Evolutionary conservation across 1,140 invertebrate genomes (phyloP), one percentile per base, ranked within the genome.

Genomic region (Spodoptera frugiperda): DNA sequence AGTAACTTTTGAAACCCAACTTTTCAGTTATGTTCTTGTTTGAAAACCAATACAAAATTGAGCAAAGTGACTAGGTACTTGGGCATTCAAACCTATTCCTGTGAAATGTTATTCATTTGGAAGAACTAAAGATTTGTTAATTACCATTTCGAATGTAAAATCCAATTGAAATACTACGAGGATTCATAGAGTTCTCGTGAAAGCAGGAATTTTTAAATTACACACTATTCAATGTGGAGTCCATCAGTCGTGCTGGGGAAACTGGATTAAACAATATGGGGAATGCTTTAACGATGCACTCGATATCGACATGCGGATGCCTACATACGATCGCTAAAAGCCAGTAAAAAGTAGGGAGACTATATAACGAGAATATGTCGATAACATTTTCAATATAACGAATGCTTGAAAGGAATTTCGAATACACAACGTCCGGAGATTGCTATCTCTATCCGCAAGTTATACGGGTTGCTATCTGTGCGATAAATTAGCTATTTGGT

Each of bases 261-360:
- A 63, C 59, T 63, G 59, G n/a, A 17, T 67, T 49, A 67, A 67
- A 67, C 63, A 67, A 67, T 49, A 67, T n/a, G 44, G 21, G 46
- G 61, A 65, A 65, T 65, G 39, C 61, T 48, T 65, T 70, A 30
- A 70, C 65, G 25, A 70, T 53, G 65, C 65, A 17, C 67, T 70
- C 67, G 51, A 70, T 54, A 70, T 39, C 67, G 49, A 70, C 49
- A 54, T 49, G 44, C 25, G 63, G 46, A 67, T 67, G 63, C 57
- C 57, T 61, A 61, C 57, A 61, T 25, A 15, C 51, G 49, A 54
- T 19, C 25, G 67, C 30, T 19, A 10, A 55, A 54, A 70, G 30
- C 30, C 67, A 70, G 65, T 70, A 70, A 70, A 70, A 70, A 54
- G 67, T 70, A 17, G 30, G 14, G 15, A 39, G n/a, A 53, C n/a